Base-by-base conservation (phyloP, 2,797 vertebrate species). In the Argyrosomus regius region DNA sequence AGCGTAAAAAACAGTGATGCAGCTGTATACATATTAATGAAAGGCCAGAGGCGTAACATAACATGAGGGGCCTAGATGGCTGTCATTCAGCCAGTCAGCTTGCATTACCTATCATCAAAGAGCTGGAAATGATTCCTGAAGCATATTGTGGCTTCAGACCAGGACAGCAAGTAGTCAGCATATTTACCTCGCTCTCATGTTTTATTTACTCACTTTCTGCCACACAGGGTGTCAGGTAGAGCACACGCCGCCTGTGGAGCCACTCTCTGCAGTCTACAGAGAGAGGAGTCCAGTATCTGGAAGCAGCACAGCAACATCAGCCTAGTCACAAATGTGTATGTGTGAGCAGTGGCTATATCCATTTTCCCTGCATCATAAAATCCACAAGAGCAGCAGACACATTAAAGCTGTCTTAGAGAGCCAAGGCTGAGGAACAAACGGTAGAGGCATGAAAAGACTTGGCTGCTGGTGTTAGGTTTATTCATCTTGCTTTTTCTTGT, bases 291-390 rank as follows among this genome's bases (percentile, higher is more conserved):
- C 45, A 45, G 62, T 83, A 73, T 78, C 65, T 75, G 49, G 65
- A 69, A 60, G 75, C 68, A 77, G 75, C 68, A 64, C 13, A 6
- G 77, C 50, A 45, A 54, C 70, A 68, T 56, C 52, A 70, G 56
- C 74, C 79, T 61, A 70, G 75, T 78, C 78, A 63, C 76, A 82
- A 85, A 66, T 78, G 57, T 73, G 71, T 57, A 57, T 70, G 49
- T 75, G 81, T 75, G 69, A 66, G 74, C 72, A 77, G 74, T 45
- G 60, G 80, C 84, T 67, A 73, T 80, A 89, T 87, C 81, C 80
- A 61, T 87, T 92, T 88, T 90, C 87, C 81, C 63, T 82, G 75
- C 83, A 77, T 92, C 85, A 91, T 92, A 86, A 91, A 92, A 89
- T 90, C 80, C 87, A 82, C 87, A 91, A 88, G 85, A 92, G 86